Conservation (phyloP, 2,113 vertebrate species). For the Rattus norvegicus region GRCr8 NC_086020.1:167485501-167486000, state of each 20-base stretch:
- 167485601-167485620: conserved; percentile 2
- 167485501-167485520: fast-evolving
- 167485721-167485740: not conserved
- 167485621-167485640: not conserved
- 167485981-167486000: too few relatives aligned
- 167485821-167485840: conserved; percentile 62
- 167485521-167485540: not conserved
- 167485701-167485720: not conserved
- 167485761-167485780: not conserved
- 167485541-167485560: not conserved
- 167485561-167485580: not conserved
- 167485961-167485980: too few relatives aligned
- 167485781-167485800: not conserved
- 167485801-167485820: not conserved
- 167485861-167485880: too few relatives aligned
- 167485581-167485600: not conserved
- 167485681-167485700: conserved; percentile 4
- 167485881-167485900: too few relatives aligned
- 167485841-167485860: conserved; percentile 38
- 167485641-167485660: not conserved
- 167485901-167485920: too few relatives aligned
- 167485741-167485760: conserved; percentile 21
- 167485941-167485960: too few relatives aligned
- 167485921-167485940: too few relatives aligned
- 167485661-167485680: not conserved